Evolutionary conservation across 2,797 vertebrate species (phyloP), one percentile per base, ranked within the genome.

Genomic region (Peromyscus attwateri): DNA sequence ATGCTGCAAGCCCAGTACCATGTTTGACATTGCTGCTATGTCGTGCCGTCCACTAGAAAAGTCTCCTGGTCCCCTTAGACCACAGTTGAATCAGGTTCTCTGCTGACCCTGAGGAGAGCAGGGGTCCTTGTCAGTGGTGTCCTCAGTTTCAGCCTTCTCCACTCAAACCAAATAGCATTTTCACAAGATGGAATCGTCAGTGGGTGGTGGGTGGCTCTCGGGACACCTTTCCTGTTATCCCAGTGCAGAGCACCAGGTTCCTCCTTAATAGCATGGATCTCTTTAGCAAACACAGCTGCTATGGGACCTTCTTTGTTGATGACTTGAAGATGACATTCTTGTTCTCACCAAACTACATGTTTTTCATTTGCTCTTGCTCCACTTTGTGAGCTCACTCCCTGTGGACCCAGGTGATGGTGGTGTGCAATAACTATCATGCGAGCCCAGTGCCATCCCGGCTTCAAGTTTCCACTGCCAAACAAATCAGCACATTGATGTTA

Each of bases 391-490:
- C 52, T 60, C 55, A 4, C 19, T 17, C 85, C 49, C 85, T 27
- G 87, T 34, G 43, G 70, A 60, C 17, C 70, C 34, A 4, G 87
- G 17, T 60, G 49, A 14, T 4, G 1, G 46, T 4, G 3, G 23
- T 37, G 27, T 23, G 14, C 37, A 9, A 23, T 31, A 5, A 23
- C 17, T 4, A 21, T 60, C 4, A 6, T 12, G 4, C 0, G 0
- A 60, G n/a, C 70, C 4, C 27, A 43, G 31, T 43, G n/a, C 52
- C 31, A 3, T 75, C 70, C 27, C 31, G 1, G 0, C 37, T 40
- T 60, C n/a, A 31, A 55, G 11, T 40, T 73, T 43, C 16, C 68
- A 57, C 49, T 8, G 37, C 57, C 37, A 89, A 19, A 75, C 52
- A 89, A 23, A 21, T 21, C 11, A 19, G 70, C 49, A 5, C n/a